Percentiles rank a stretch among this genome's conserved stretches.
phyloP scores from a whole-genome alignment of 2,888 invertebrate species.

The Macrophya alboannulata region DNA sequence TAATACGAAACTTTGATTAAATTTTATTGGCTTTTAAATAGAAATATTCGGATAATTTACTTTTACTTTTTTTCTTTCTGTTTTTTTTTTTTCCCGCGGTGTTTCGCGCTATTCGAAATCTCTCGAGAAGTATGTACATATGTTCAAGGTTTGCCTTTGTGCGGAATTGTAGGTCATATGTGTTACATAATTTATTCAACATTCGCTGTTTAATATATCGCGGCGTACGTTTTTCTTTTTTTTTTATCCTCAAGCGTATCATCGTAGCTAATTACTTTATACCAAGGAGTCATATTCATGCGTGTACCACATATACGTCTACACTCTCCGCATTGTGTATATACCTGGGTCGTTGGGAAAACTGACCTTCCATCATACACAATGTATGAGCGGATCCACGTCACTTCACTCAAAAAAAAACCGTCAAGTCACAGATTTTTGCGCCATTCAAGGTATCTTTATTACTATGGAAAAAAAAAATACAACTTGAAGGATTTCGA shows the following conservation, averaged over 20 bases:
- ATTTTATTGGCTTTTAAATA: neutral
- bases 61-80: neutral
- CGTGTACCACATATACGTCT: neutral
- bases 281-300: neutral
- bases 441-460: no score
- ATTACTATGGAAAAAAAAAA: no score
- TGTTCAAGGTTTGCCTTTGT: slow-evolving; percentile 15
- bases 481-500: no score
- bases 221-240: neutral
- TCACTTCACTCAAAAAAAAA: no score
- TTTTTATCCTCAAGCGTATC: neutral
- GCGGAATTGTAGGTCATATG: neutral
- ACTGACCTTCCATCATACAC: slow-evolving; percentile 31
- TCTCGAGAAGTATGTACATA: neutral
- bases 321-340: neutral
- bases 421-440: no score
- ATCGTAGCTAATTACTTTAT: slow-evolving; percentile 11
- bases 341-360: slow-evolving; percentile 27
- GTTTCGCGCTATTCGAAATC: neutral
- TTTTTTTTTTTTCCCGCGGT: neutral
- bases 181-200: slow-evolving; percentile 13
- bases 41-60: neutral
- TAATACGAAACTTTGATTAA: neutral
- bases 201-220: neutral
- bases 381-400: no score